Evolutionary conservation across 2,797 vertebrate species (phyloP), one percentile per base, ranked within the genome.

Genomic region (Thalassophryne amazonica): DNA sequence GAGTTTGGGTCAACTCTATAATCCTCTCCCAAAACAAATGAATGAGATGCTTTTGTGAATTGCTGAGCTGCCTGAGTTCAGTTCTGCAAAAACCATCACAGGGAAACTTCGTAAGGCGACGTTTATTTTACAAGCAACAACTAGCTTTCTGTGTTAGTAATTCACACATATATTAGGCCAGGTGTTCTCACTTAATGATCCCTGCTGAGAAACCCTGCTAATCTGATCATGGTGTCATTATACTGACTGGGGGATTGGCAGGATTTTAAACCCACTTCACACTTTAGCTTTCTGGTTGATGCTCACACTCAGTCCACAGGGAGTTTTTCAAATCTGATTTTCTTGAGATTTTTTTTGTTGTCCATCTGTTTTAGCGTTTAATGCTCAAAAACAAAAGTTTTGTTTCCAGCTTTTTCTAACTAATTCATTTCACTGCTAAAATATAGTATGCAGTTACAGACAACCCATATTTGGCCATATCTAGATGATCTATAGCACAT

Each of bases 281-380:
- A 75, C 78, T 66, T 78, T 59, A 52, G 73, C 73, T 35, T 65
- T 76, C 48, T 52, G 34, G 40, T 43, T 10, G 55, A 51, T 19
- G 27, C 28, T 66, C 31, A 39, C 15, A 50, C 21, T 37, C 6
- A 48, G 35, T 73, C 73, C 54, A 19, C 24, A 23, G 66, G 73
- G 67, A 42, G n/a, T 29, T 51, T 56, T 60, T 28, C 18, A 12
- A 21, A 60, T 71, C 57, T 40, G 37, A 74, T 68, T 78, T 41
- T 42, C 30, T 66, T 47, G 49, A 24, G 38, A 41, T 62, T 53
- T 58, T 68, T 21, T 48, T 39, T 22, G 48, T 83, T 80, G 57
- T 49, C 66, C 73, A 81, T 82, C 80, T 87, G 78, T 53, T 77
- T 42, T 31, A 40, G 25, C 54, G 23, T 62, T 73, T 75, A 50